A percentile compares a stretch with the other conserved stretches of the same genome.
Conservation (phyloP, 2,113 vertebrate genomes). For the Rhea pennata region DNA sequence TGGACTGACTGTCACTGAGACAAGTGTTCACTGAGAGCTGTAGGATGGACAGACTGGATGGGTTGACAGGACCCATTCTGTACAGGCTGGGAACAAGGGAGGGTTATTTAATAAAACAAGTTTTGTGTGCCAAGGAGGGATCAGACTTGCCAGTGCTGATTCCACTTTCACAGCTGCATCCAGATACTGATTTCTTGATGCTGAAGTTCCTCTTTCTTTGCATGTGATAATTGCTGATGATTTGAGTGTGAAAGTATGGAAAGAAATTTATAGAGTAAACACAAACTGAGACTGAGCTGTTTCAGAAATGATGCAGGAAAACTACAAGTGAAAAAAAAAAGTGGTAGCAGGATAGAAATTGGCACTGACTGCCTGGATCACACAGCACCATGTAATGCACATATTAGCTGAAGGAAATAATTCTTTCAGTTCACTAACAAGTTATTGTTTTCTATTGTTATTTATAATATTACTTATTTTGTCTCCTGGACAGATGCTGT, state of each 20-base stretch:
- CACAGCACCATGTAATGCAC: not conserved
- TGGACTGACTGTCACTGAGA: not conserved
- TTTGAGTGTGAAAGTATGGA: not conserved
- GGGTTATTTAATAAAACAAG: not conserved
- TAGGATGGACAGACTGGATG: not conserved
- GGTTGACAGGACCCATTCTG: not conserved
- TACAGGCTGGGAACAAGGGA: not conserved
- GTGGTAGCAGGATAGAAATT: not conserved
- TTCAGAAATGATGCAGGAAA: not conserved
- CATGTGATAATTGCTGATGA: not conserved
- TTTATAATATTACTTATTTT: not conserved
- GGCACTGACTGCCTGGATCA: not conserved
- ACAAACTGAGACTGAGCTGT: not conserved
- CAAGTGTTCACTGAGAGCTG: not conserved
- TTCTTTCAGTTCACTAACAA: not conserved
- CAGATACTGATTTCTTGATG: not conserved
- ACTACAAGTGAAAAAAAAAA: not conserved
- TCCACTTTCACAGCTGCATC: not conserved
- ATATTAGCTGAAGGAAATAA: not conserved
- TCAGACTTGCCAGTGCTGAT: not conserved
- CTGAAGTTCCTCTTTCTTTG: conserved; percentile 37
- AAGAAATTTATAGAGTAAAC: not conserved
- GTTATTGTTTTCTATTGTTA: not conserved
- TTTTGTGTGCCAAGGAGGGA: not conserved
- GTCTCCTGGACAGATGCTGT: not conserved